A percentile compares a stretch with the other conserved stretches of the same genome.
phyloP scores from a whole-genome alignment of 2,113 vertebrate species.

The Pseudorhombus dupliciocellatus region DNA sequence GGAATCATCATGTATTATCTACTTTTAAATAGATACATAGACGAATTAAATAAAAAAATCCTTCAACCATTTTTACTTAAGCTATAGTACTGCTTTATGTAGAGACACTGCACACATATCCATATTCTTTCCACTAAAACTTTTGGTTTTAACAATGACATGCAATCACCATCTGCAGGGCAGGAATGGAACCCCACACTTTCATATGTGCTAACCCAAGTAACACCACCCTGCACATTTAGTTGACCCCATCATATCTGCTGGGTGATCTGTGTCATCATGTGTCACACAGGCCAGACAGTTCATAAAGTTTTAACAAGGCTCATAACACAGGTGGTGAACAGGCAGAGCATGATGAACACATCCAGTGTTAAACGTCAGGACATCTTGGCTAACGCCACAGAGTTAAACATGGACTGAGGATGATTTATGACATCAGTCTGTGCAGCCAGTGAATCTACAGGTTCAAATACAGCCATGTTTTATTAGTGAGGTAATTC shows the following conservation, averaged over 20 bases:
- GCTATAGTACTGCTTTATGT: neutral
- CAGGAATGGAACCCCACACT: neutral
- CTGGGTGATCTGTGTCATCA: conserved; percentile 8
- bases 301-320: conserved; percentile 67
- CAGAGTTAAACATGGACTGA: conserved; percentile 31
- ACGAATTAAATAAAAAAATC: conserved; percentile 39
- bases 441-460: neutral
- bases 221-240: conserved; percentile 32
- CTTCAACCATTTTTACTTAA: neutral
- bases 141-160: no score
- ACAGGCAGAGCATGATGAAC: conserved; percentile 24
- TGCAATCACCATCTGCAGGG: neutral
- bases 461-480: neutral
- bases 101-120: no score
- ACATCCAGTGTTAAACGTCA: conserved; percentile 14
- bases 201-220: conserved; percentile 29
- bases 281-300: neutral
- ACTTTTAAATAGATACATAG: conserved; percentile 11
- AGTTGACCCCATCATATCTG: conserved; percentile 30
- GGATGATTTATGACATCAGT: conserved; percentile 20
- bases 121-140: no score
- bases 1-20: no score
- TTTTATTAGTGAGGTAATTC: conserved; percentile 21
- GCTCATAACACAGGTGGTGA: conserved; percentile 44
- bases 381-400: conserved; percentile 30